Evolutionary conservation across 2,113 vertebrate species (phyloP).

Genomic region (Lethenteron reissneri): DNA sequence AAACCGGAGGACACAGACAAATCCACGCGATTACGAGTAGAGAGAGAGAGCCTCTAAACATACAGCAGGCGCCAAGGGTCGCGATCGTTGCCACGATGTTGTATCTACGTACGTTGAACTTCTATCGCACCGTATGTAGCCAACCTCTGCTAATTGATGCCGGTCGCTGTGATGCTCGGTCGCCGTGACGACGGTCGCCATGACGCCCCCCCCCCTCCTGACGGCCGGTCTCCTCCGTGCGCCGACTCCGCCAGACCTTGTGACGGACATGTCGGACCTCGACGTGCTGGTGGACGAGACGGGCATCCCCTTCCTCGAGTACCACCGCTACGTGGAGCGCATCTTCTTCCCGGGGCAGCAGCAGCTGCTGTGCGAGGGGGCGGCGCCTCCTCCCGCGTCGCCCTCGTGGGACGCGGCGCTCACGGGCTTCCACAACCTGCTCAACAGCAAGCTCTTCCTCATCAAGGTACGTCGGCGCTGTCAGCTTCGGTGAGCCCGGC

Average conservation of each 20-base stretch:
- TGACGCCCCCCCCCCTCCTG: slow-evolving; percentile 10
- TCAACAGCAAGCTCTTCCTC: slow-evolving; percentile 92
- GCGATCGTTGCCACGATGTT: no score
- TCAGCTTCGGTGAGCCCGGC: no score
- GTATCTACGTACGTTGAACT: no score
- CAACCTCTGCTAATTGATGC: neutral
- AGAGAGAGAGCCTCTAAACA: no score
- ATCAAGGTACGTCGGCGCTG: slow-evolving; percentile 39
- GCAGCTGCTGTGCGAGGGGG: slow-evolving; percentile 65
- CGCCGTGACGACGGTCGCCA: slow-evolving; percentile 8
- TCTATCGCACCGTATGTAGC: no score
- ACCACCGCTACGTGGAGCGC: slow-evolving; percentile 72
- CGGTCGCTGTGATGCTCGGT: neutral
- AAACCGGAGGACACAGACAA: no score
- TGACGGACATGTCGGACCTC: slow-evolving; percentile 98
- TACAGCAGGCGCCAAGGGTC: no score
- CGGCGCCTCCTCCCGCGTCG: slow-evolving; percentile 51
- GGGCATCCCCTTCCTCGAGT: slow-evolving; percentile 71
- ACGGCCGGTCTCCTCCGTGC: neutral
- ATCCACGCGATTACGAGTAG: no score
- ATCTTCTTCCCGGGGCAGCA: slow-evolving; percentile 80
- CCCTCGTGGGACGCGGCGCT: slow-evolving; percentile 54
- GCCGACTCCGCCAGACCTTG: slow-evolving; percentile 38
- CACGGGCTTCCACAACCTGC: slow-evolving; percentile 86
- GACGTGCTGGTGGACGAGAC: slow-evolving; percentile 69